Base-by-base conservation (phyloP, 1,140 invertebrate genomes). In the Cydia splendana region DNA sequence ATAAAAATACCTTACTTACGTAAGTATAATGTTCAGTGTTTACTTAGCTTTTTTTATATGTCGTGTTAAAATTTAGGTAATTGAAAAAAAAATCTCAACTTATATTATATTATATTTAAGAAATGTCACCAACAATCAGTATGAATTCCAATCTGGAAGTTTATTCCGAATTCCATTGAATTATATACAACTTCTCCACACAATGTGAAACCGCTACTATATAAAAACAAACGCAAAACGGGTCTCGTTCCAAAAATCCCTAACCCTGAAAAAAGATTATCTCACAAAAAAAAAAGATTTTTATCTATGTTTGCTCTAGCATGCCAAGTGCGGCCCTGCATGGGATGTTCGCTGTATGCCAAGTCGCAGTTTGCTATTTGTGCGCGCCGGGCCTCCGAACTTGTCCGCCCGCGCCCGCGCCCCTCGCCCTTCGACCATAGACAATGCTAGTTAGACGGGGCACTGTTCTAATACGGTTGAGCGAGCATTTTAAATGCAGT, bases 341-440 rank as follows among this genome's bases (percentile, higher is more conserved):
- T 76, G 78, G 83, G 81, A 87, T 86, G 85, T 86, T 88, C 85
- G 85, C 81, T 83, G 84, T 84, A 87, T 88, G 88, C 85, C 87
- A 90, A 90, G 84, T 87, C 86, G 85, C 85, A 89, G 86, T 84
- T 89, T 86, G 88, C 87, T 90, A 90, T 92, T 90, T 89, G 88
- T 84, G 87, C 82, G 80, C 83, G 84, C 84, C 82, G 88, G 88
- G 87, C 88, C 87, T 87, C 87, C 82, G 81, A 86, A 85, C 85
- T 86, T 79, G 74, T 48, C 51, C 65, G 79, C 76, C 24, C 77
- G 51, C 74, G 38, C 76, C 24, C 77, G 42, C 74, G 38, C 34
- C 77, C 51, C 73, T 13, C 65, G 76, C 67, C 71, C 74, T 75
- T 76, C 76, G 74, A 53, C 67, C 62, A 77, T 82, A 86, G 85